Conservation (phyloP, 2,113 vertebrate species). For the Geococcyx californianus region DNA sequence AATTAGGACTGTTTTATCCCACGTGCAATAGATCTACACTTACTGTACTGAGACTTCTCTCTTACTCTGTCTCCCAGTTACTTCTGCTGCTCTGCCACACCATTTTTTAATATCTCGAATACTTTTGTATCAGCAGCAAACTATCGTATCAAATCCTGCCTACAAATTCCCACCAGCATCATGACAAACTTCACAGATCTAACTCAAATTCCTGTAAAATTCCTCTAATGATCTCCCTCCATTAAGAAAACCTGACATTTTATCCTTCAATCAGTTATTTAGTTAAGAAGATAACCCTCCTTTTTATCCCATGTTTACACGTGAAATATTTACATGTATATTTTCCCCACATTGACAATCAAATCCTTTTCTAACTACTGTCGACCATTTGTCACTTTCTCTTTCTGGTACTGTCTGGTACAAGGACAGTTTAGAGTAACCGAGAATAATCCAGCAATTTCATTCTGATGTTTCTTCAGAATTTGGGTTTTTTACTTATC, state of each 20-base stretch:
- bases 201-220: neutral
- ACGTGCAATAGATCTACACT: neutral
- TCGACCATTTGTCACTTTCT: neutral
- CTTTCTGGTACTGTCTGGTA: neutral
- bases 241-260: neutral
- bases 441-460: neutral
- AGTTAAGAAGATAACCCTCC: neutral
- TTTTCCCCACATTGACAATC: neutral
- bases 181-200: neutral
- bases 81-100: neutral
- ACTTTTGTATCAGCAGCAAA: neutral
- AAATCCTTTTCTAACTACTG: neutral
- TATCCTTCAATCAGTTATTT: neutral
- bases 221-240: neutral
- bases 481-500: neutral
- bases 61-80: accelerated
- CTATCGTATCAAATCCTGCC: neutral
- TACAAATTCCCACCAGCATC: neutral
- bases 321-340: neutral
- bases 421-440: neutral
- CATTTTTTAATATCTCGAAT: neutral
- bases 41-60: neutral
- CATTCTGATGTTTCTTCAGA: neutral
- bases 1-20: neutral
- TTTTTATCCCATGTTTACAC: neutral